Base-by-base conservation (phyloP, 2,888 invertebrate genomes). In the Gonocerus acuteangulatus region DNA sequence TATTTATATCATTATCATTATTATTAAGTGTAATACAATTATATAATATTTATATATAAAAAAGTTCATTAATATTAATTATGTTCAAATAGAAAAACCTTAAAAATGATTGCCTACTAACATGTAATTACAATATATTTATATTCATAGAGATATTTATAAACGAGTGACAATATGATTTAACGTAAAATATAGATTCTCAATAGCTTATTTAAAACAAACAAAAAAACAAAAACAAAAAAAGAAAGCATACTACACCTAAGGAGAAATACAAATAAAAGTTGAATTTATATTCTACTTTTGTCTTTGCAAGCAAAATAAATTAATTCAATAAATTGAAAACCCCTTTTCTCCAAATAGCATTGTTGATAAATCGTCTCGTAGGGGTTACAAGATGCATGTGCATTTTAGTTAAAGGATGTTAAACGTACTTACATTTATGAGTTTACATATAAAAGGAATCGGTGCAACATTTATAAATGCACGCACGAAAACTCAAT, bases 41-140 rank as follows among this genome's bases (percentile, higher is more conserved):
- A 54, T 16, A 49, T 49, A 49, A 49, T 49, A 49, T 15, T 49
- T 49, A 49, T 49, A 49, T 49, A 49, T 49, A 49, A 49, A 42
- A 49, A 49, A 32, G 49, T 49, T 32, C 4, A 27, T 49, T 34
- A 49, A 49, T 34, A 49, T 23, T 49, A 49, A 49, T 32, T 49
- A 49, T 34, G 49, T 49, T 49, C 32, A 49, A 49, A 49, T 49
- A 49, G 49, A 49, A 32, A 49, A 49, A 49, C 49, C 49, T 49
- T 49, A 49, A 49, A 49, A 49, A 49, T 49, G 49, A 49, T 49
- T 49, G 49, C 49, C 27, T 49, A 49, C 49, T 49, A 49, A 49
- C 49, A 49, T 23, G 27, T 48, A 49, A 49, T 49, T 27, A 49
- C 32, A 32, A 32, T 32, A 49, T 49, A 27, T 49, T 49, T 34